Evolutionary conservation across 2,797 vertebrate species (phyloP).

Genomic region (Caiman crocodilus): DNA sequence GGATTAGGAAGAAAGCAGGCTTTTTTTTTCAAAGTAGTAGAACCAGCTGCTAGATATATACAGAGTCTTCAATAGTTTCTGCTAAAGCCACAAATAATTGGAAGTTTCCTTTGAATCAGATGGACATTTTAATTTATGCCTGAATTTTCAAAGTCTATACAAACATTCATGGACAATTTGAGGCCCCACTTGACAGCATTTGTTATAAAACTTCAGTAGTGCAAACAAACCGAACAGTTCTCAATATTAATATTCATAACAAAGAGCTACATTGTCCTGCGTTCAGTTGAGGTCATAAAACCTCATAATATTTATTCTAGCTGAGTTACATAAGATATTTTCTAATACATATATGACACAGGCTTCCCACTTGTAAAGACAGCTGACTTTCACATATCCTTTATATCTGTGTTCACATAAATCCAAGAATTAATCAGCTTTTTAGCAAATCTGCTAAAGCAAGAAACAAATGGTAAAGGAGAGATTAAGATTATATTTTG

Average conservation of each 20-base stretch:
- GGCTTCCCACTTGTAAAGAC: neutral
- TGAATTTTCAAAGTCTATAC: constrained; percentile 45
- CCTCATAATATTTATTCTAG: neutral
- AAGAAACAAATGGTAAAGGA: neutral
- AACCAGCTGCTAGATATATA: constrained; percentile 66
- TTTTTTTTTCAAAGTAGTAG: constrained; percentile 30
- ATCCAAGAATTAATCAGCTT: neutral
- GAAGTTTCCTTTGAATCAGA: constrained; percentile 65
- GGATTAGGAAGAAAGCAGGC: constrained; percentile 53
- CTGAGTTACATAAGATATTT: neutral
- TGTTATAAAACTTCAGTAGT: neutral
- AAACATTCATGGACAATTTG: neutral
- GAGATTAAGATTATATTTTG: neutral
- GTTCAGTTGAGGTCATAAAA: neutral
- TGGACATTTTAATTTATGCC: constrained; percentile 52
- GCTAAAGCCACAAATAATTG: constrained; percentile 70
- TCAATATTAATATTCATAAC: constrained; percentile 17
- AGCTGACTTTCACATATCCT: neutral
- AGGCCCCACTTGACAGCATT: constrained; percentile 39
- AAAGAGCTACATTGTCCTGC: constrained; percentile 29
- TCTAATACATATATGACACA: neutral
- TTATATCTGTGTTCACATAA: neutral
- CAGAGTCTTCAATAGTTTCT: constrained; percentile 61
- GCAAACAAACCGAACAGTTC: constrained; percentile 60
- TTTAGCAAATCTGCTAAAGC: neutral